Conservation (phyloP, 1,140 invertebrate genomes). For the Drosophila tristis region DNA sequence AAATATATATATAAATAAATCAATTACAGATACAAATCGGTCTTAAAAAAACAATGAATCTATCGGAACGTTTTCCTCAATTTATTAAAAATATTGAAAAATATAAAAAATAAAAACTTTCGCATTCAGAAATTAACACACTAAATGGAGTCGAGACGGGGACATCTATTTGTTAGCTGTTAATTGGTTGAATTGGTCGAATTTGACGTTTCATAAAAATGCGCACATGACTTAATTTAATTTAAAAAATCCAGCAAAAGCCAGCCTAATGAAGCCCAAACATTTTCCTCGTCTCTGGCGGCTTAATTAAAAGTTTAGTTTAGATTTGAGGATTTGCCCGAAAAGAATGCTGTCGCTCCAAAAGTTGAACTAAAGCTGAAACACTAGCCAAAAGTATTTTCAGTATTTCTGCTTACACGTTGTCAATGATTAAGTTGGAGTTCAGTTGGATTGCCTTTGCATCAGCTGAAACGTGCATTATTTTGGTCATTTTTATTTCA, state of each 20-base stretch:
- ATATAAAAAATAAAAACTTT: conserved; percentile 37
- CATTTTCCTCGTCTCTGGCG: conserved; percentile 54
- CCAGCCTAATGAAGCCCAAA: conserved; percentile 57
- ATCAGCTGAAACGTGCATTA: background rate
- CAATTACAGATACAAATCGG: too few relatives aligned
- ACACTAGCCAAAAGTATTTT: conserved; percentile 25
- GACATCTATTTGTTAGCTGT: conserved; percentile 78
- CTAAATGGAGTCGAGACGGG: conserved; percentile 42
- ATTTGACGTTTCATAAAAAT: conserved; percentile 41
- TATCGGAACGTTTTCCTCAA: conserved; percentile 1
- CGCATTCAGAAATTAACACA: conserved; percentile 53
- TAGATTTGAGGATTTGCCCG: conserved; percentile 23
- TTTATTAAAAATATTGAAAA: conserved; percentile 22
- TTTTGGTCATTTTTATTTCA: conserved; percentile 58
- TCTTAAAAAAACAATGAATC: too few relatives aligned
- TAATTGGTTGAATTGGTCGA: conserved; percentile 72
- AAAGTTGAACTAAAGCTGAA: conserved; percentile 39
- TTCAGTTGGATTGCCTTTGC: conserved; percentile 1
- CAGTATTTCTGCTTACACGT: conserved; percentile 45
- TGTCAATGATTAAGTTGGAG: conserved; percentile 38
- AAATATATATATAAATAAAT: too few relatives aligned
- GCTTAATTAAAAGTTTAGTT: conserved; percentile 59
- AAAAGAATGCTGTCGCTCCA: conserved; percentile 64
- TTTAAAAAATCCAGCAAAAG: conserved; percentile 49
- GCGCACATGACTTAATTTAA: conserved; percentile 72